Evolutionary conservation across 2,888 invertebrate genomes (phyloP).

Genomic region (Sycophila texana): DNA sequence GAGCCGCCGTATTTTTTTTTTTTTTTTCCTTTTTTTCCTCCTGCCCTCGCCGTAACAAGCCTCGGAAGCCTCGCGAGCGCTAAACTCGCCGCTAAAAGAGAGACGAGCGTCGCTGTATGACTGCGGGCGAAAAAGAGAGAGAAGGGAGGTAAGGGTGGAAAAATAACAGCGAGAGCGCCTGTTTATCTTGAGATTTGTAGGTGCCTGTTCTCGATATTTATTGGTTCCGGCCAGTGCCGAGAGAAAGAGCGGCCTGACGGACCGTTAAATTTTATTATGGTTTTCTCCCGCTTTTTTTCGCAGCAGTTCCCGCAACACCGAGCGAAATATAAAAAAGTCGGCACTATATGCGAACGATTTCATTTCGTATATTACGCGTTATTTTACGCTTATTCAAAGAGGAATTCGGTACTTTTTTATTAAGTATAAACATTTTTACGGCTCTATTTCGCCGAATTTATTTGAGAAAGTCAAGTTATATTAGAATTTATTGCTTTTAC

Average conservation of each 20-base stretch:
- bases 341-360: constrained; percentile 53
- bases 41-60: constrained; percentile 29
- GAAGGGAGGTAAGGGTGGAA: constrained; percentile 62
- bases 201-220: constrained; percentile 70
- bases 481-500: no score
- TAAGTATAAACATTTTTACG: neutral
- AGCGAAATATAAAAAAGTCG: constrained; percentile 36
- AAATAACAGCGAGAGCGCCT: constrained; percentile 67
- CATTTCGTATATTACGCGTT: constrained; percentile 52
- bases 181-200: constrained; percentile 73
- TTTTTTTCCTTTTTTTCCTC: constrained; percentile 34
- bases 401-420: constrained; percentile 16
- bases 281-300: constrained; percentile 56
- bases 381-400: constrained; percentile 52
- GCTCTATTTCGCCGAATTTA: no score
- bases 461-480: no score
- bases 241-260: constrained; percentile 62
- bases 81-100: constrained; percentile 44
- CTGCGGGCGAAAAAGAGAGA: constrained; percentile 58
- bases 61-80: constrained; percentile 40
- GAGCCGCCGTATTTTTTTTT: constrained; percentile 34
- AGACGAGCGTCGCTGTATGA: constrained; percentile 50
- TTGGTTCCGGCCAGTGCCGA: constrained; percentile 59
- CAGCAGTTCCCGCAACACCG: neutral
- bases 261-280: constrained; percentile 72